A percentile compares a stretch with the other conserved stretches of the same genome.
These are phyloP conservation scores for Desmodus rotundus DNA, from an alignment of 2,113 vertebrate genomes.

Conservation along the genomic window DNA sequence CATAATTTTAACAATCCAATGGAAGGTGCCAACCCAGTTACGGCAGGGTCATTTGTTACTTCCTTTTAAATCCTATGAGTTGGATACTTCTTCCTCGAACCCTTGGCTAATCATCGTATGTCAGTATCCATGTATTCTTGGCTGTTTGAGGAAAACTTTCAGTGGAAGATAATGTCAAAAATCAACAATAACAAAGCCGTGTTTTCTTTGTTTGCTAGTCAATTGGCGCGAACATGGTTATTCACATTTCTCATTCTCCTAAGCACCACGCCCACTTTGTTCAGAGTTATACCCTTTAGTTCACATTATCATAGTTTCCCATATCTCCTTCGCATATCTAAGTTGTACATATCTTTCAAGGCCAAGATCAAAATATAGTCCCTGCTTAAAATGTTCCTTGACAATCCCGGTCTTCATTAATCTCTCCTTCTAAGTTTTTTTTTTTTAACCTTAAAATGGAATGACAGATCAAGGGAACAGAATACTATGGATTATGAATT, in stretches of 20 bases:
- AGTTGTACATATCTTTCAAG: background rate
- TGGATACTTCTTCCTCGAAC: background rate
- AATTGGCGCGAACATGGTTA: background rate
- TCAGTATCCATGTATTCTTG: background rate
- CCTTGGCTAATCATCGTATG: background rate
- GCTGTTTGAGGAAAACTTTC: background rate
- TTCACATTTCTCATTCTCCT: background rate
- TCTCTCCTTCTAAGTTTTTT: background rate
- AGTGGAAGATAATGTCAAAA: background rate
- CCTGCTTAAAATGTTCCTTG: background rate
- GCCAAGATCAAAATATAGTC: background rate
- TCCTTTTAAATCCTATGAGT: background rate
- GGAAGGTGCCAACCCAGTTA: background rate
- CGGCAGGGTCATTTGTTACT: background rate
- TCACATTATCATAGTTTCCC: background rate
- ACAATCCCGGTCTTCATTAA: background rate
- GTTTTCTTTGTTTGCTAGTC: background rate
- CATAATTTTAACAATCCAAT: background rate
- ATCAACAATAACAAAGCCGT: background rate
- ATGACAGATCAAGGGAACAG: background rate
- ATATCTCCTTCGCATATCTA: background rate
- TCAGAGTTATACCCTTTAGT: background rate
- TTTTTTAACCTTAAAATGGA: background rate
- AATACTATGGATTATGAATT: background rate
- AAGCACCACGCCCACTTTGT: background rate